phyloP scores from a whole-genome alignment of 2,113 vertebrate genomes.

The Antennarius striatus region DNA sequence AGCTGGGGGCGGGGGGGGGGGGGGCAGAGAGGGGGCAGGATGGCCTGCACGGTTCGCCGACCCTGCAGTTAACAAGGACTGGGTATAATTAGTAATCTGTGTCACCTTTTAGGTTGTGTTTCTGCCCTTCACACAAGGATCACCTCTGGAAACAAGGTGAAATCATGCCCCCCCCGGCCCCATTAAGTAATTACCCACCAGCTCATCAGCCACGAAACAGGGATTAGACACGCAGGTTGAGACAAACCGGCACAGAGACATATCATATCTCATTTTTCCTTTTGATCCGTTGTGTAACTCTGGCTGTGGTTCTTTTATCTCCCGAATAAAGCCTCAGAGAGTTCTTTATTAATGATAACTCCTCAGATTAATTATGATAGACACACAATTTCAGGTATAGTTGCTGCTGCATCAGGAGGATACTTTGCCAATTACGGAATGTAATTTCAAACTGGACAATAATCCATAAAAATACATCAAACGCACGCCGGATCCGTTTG shows the following conservation, averaged over 20 bases:
- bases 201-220: slow-evolving; percentile 61
- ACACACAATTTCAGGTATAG: slow-evolving; percentile 34
- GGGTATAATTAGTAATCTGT: slow-evolving; percentile 72
- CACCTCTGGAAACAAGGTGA: slow-evolving; percentile 64
- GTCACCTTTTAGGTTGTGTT: slow-evolving; percentile 65
- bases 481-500: slow-evolving; percentile 4
- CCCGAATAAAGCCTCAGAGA: slow-evolving; percentile 51
- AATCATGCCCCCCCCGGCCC: slow-evolving; percentile 49
- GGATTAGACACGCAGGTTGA: slow-evolving; percentile 54
- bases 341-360: slow-evolving; percentile 53
- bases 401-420: too few relatives aligned
- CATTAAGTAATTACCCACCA: slow-evolving; percentile 70
- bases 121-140: slow-evolving; percentile 76
- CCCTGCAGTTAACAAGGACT: slow-evolving; percentile 54
- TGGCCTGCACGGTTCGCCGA: slow-evolving; percentile 56
- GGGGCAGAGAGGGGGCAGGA: slow-evolving; percentile 55
- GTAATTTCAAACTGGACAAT: too few relatives aligned
- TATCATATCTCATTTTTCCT: slow-evolving; percentile 36
- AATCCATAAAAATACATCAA: slow-evolving; percentile 14
- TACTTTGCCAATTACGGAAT: too few relatives aligned
- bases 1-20: slow-evolving; percentile 3
- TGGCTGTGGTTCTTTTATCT: slow-evolving; percentile 31
- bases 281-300: slow-evolving; percentile 30
- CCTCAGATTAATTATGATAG: slow-evolving; percentile 57
- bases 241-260: slow-evolving; percentile 29